Conservation (phyloP, 2,797 vertebrate species). For the Adrianichthys oophorus region DNA sequence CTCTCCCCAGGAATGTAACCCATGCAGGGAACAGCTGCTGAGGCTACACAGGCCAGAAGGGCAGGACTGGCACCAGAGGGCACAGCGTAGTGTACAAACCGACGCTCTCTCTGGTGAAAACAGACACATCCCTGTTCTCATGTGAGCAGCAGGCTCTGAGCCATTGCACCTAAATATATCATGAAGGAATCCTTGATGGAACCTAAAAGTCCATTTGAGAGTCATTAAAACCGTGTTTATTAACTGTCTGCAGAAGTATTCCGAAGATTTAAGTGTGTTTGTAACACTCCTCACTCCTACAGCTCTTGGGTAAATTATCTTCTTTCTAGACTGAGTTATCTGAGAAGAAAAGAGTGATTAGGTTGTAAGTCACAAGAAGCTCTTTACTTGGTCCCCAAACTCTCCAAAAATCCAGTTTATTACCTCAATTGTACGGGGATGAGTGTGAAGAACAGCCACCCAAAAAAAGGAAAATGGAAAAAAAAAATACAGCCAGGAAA, state of each 20-base stretch:
- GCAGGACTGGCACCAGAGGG: constrained; percentile 58
- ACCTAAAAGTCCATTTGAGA: too few relatives aligned
- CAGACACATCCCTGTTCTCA: constrained; percentile 8
- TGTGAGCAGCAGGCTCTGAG: not conserved
- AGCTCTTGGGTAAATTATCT: too few relatives aligned
- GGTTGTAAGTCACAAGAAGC: constrained; percentile 38
- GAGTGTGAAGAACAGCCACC: constrained; percentile 38
- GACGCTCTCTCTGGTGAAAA: constrained; percentile 13
- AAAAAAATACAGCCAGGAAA: constrained; percentile 40
- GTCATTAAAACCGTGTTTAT: too few relatives aligned
- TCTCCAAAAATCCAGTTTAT: constrained; percentile 51
- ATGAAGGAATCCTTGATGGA: too few relatives aligned
- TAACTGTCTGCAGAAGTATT: too few relatives aligned
- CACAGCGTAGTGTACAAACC: constrained; percentile 39
- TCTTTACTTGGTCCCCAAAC: constrained; percentile 41
- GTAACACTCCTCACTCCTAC: too few relatives aligned
- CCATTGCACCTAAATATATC: not conserved
- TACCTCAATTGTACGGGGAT: constrained; percentile 39
- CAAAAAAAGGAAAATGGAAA: constrained; percentile 9
- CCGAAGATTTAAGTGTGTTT: too few relatives aligned
- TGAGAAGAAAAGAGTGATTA: too few relatives aligned
- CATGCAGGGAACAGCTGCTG: constrained; percentile 68
- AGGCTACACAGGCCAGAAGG: constrained; percentile 56
- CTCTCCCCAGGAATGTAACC: constrained; percentile 77
- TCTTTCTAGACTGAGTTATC: too few relatives aligned